A percentile compares a stretch with the other conserved stretches of the same genome.
Evolutionary conservation across 2,113 vertebrate genomes (phyloP).

Genomic region (Notothenia rossii): DNA sequence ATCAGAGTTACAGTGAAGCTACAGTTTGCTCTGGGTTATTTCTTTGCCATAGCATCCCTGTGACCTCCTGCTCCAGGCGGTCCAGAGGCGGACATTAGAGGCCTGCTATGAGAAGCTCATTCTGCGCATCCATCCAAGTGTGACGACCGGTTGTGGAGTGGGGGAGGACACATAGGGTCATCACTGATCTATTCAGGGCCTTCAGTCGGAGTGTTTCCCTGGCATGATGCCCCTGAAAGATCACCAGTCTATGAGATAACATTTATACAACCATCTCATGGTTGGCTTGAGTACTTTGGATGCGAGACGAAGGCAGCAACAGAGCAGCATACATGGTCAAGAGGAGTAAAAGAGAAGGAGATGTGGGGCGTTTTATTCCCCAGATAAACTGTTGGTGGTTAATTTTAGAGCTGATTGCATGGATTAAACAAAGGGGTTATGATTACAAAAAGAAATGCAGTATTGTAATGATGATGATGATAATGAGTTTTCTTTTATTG

Average conservation of each 20-base stretch:
- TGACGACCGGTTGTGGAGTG: slow-evolving; percentile 36
- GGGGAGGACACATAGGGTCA: slow-evolving; percentile 46
- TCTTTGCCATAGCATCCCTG: slow-evolving; percentile 27
- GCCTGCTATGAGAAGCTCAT: slow-evolving; percentile 57
- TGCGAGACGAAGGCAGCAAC: slow-evolving; percentile 3
- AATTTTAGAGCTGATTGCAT: slow-evolving; percentile 11
- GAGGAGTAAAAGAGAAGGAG: background rate
- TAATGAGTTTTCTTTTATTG: background rate
- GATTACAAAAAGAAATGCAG: background rate
- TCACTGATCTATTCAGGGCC: slow-evolving; percentile 62
- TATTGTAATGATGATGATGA: background rate
- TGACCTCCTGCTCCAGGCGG: slow-evolving; percentile 46
- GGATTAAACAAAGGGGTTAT: slow-evolving; percentile 1
- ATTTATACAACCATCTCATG: slow-evolving; percentile 70
- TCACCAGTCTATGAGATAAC: slow-evolving; percentile 64
- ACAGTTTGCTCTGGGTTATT: background rate
- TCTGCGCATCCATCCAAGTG: slow-evolving; percentile 61
- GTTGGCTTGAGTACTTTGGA: slow-evolving; percentile 44
- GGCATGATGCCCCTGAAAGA: slow-evolving; percentile 60
- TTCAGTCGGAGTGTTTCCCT: slow-evolving; percentile 48
- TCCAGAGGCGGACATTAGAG: slow-evolving; percentile 45
- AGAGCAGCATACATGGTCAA: background rate
- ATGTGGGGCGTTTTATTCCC: background rate
- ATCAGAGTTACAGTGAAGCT: slow-evolving; percentile 10
- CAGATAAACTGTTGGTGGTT: slow-evolving; percentile 27